These are phyloP conservation scores for Ichneumoninae sp. DNA, from an alignment of 2,888 invertebrate species.

Conservation along the genomic window DNA sequence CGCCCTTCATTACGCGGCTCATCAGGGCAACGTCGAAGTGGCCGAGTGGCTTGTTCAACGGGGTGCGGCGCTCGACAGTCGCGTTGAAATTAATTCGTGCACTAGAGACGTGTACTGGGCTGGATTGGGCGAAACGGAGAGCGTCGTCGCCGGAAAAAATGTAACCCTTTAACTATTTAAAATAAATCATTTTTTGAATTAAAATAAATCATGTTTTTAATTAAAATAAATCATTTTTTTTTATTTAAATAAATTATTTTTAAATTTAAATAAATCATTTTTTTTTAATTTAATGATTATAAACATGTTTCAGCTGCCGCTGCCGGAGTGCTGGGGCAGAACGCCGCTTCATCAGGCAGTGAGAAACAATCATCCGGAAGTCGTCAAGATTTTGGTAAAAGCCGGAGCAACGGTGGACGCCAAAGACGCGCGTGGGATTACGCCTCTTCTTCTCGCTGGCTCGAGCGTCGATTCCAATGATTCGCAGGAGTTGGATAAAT, in stretches of 20 bases:
- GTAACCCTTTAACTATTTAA: slow-evolving; percentile 4
- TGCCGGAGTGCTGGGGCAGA: slow-evolving; percentile 81
- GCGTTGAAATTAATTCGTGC: slow-evolving; percentile 64
- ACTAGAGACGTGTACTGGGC: slow-evolving; percentile 50
- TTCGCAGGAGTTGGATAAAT: slow-evolving; percentile 71
- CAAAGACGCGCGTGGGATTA: slow-evolving; percentile 81
- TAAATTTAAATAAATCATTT: no score
- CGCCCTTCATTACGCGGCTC: slow-evolving; percentile 80
- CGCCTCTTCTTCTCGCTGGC: slow-evolving; percentile 83
- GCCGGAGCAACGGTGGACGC: slow-evolving; percentile 80
- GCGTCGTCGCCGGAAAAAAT: slow-evolving; percentile 61
- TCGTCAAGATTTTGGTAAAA: slow-evolving; percentile 79
- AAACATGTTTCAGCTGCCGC: slow-evolving; percentile 75
- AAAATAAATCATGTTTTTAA: neutral
- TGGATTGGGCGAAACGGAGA: slow-evolving; percentile 10
- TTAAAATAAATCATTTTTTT: neutral
- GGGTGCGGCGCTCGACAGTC: slow-evolving; percentile 68
- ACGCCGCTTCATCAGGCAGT: slow-evolving; percentile 83
- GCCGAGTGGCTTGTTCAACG: slow-evolving; percentile 71
- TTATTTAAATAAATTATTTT: neutral
- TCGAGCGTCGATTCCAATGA: slow-evolving; percentile 73
- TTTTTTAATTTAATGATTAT: neutral
- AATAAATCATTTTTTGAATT: neutral
- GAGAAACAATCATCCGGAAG: slow-evolving; percentile 79
- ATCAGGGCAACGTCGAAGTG: slow-evolving; percentile 75